Conservation (phyloP, 2,888 invertebrate genomes). For the Agriopis marginaria region DNA sequence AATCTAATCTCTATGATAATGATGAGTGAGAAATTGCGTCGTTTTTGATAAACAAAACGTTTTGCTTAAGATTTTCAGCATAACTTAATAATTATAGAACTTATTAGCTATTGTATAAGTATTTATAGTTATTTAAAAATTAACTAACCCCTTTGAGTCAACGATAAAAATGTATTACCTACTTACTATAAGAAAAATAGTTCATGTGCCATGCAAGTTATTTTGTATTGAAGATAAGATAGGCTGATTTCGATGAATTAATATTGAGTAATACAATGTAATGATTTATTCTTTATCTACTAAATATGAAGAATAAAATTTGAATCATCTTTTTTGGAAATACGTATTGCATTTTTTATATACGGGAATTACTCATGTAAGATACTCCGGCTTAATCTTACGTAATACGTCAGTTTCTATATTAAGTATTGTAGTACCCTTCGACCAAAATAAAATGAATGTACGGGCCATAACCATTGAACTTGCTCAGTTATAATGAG, state of each 20-base stretch:
- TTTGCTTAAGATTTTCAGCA: slow-evolving; percentile 7
- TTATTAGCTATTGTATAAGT: neutral
- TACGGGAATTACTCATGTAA: neutral
- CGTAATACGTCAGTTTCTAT: no score
- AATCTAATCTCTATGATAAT: slow-evolving; percentile 4
- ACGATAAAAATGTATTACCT: neutral
- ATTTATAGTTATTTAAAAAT: neutral
- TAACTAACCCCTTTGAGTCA: slow-evolving; percentile 12
- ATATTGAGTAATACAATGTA: slow-evolving; percentile 1
- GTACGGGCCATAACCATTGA: no score
- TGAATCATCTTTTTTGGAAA: neutral
- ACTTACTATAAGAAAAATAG: neutral
- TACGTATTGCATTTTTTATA: neutral
- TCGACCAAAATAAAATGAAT: no score
- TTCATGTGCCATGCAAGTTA: neutral
- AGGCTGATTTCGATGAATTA: slow-evolving; percentile 9
- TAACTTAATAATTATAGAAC: slow-evolving; percentile 1
- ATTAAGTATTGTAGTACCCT: no score
- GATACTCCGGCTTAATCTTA: no score
- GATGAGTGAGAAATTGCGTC: slow-evolving; percentile 8
- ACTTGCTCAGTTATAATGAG: no score
- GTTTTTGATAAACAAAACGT: neutral
- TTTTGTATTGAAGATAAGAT: slow-evolving; percentile 8
- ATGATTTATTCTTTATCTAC: neutral
- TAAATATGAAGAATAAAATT: neutral